Evolutionary conservation across 92 coral and sea anemone genomes (phyloP).

Genomic region (Montipora capitata): DNA sequence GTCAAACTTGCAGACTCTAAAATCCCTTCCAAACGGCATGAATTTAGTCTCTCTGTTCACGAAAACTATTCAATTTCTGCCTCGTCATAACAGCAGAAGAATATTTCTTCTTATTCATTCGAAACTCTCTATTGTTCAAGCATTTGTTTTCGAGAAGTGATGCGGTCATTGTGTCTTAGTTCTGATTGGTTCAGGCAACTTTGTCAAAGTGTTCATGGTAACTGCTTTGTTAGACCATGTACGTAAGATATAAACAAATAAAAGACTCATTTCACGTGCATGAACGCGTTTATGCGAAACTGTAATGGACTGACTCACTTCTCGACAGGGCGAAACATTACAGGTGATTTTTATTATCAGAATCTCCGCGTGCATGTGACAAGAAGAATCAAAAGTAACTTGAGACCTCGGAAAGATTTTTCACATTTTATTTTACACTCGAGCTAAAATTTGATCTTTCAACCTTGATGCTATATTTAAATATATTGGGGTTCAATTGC

Average conservation of each 20-base stretch:
- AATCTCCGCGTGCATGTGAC: too few species aligned
- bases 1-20: neutral
- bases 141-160: conserved; percentile 26
- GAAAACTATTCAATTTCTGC: conserved; percentile 9
- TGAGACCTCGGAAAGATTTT: too few species aligned
- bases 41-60: neutral
- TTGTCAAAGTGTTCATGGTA: conserved; percentile 9
- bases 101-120: conserved; percentile 21
- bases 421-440: too few species aligned
- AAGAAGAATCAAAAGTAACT: too few species aligned
- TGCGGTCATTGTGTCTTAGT: conserved; percentile 19
- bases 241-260: conserved; percentile 34
- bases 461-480: too few species aligned
- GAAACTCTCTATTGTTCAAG: neutral
- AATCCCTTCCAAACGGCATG: neutral
- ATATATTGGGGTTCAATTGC: too few species aligned
- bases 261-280: neutral
- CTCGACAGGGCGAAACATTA: too few species aligned
- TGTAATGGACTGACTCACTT: too few species aligned
- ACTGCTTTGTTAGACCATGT: neutral
- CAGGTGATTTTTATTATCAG: too few species aligned
- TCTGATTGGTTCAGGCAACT: conserved; percentile 15
- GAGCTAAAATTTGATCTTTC: too few species aligned
- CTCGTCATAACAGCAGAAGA: neutral
- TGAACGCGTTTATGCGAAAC: too few species aligned